A percentile compares a stretch with the other conserved stretches of the same genome.
Conservation (phyloP, 2,888 invertebrate species). For the Fragum fragum region DNA sequence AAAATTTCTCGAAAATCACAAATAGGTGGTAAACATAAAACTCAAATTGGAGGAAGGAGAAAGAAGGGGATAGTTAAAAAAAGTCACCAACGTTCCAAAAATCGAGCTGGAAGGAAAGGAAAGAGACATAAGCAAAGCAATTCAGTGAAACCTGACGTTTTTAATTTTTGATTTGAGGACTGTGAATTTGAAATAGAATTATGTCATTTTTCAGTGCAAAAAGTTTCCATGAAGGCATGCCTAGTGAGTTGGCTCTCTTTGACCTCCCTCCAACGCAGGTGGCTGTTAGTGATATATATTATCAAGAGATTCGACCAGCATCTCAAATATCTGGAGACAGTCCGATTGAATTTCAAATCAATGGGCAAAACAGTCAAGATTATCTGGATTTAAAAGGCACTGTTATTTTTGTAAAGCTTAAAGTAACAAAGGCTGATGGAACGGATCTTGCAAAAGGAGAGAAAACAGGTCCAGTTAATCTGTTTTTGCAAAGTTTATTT, state of each 20-base stretch:
- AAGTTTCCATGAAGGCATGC: constrained; percentile 44
- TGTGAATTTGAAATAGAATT: not conserved
- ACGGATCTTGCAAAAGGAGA: not conserved
- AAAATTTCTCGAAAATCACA: not conserved
- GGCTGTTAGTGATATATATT: constrained; percentile 32
- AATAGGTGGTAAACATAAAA: not conserved
- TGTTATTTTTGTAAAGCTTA: constrained; percentile 31
- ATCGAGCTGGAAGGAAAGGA: not conserved
- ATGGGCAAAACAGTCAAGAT: constrained; percentile 40
- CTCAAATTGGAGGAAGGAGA: not conserved
- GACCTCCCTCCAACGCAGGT: constrained; percentile 45
- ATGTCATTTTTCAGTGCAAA: constrained; percentile 43
- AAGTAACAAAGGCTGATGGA: constrained; percentile 25
- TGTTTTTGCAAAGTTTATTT: constrained; percentile 37
- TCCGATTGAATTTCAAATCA: constrained; percentile 40
- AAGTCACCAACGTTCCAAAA: no score
- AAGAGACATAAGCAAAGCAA: not conserved
- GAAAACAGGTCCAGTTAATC: constrained; percentile 33
- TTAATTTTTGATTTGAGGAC: no score
- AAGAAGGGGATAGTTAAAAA: not conserved
- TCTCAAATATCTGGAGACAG: constrained; percentile 42
- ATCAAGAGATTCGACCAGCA: constrained; percentile 38
- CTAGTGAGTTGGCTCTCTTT: constrained; percentile 37
- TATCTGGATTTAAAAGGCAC: constrained; percentile 37
- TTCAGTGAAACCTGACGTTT: not conserved